phyloP scores from a whole-genome alignment of 2,888 invertebrate species.

The Ischnus inquisitorius region DNA sequence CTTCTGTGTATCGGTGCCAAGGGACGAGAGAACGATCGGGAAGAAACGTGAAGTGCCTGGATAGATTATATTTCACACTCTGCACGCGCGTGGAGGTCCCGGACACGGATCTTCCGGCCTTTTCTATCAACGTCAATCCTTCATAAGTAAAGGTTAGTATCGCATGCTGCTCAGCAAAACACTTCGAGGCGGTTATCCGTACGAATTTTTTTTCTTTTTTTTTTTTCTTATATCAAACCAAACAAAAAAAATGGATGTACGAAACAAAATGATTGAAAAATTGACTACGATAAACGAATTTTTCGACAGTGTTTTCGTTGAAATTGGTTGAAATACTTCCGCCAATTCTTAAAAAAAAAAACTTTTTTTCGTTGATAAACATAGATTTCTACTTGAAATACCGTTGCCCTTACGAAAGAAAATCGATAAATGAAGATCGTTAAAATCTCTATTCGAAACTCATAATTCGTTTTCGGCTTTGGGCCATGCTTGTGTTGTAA shows the following conservation, averaged over 20 bases:
- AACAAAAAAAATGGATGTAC: too few species aligned
- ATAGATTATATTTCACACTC: constrained; percentile 47
- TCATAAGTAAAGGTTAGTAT: constrained; percentile 58
- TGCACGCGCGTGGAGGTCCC: constrained; percentile 10
- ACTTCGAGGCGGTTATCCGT: background rate
- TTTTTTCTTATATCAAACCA: background rate
- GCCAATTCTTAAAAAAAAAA: too few species aligned
- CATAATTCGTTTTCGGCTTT: background rate
- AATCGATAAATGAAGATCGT: constrained; percentile 1
- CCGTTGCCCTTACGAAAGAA: background rate
- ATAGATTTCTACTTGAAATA: background rate
- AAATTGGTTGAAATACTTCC: too few species aligned
- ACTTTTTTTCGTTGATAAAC: background rate
- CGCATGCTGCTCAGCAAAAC: background rate
- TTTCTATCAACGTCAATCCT: constrained; percentile 34
- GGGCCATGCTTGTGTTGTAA: constrained; percentile 1
- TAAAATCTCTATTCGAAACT: background rate
- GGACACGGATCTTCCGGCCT: constrained; percentile 46
- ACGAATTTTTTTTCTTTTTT: background rate
- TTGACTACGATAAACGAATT: too few species aligned
- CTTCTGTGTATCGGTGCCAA: constrained; percentile 4
- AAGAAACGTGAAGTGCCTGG: constrained; percentile 53
- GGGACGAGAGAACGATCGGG: constrained; percentile 28
- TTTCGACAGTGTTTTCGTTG: too few species aligned
- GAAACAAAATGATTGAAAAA: too few species aligned